phyloP scores from a whole-genome alignment of 2,888 invertebrate genomes.

The Synanthedon myopaeformis region DNA sequence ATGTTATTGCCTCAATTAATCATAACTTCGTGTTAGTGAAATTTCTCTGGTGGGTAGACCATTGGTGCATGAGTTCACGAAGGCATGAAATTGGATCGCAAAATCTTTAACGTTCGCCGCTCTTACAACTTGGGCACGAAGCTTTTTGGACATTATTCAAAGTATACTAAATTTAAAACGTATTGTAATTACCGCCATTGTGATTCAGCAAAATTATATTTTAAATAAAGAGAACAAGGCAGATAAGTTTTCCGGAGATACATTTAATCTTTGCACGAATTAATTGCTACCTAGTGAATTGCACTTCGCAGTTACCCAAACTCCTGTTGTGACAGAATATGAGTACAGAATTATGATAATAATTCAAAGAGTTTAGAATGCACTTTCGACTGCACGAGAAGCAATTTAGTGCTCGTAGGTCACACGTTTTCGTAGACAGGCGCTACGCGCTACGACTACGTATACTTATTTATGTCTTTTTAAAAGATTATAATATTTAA shows the following conservation, averaged over 20 bases:
- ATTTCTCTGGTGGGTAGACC: slow-evolving; percentile 54
- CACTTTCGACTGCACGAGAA: slow-evolving; percentile 42
- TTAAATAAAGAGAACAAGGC: neutral
- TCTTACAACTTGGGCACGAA: slow-evolving; percentile 44
- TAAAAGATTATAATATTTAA: slow-evolving; percentile 2
- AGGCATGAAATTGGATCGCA: slow-evolving; percentile 66
- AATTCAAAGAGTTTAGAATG: slow-evolving; percentile 59
- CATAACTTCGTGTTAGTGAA: slow-evolving; percentile 67
- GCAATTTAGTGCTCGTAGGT: slow-evolving; percentile 34
- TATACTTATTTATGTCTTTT: slow-evolving; percentile 46
- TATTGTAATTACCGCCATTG: neutral
- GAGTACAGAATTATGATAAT: slow-evolving; percentile 60
- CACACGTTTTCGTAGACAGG: slow-evolving; percentile 5
- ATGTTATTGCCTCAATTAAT: slow-evolving; percentile 66
- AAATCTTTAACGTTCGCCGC: slow-evolving; percentile 42
- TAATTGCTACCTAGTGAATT: slow-evolving; percentile 21
- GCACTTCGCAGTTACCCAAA: slow-evolving; percentile 11
- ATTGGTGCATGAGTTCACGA: slow-evolving; percentile 60
- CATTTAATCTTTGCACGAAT: neutral
- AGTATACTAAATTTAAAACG: neutral
- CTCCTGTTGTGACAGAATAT: slow-evolving; percentile 51
- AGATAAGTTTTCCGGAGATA: neutral
- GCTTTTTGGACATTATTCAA: slow-evolving; percentile 35
- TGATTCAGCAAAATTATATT: neutral
- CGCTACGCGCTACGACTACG: slow-evolving; percentile 17